Conservation (phyloP, 2,888 invertebrate genomes). For the Marasmarcha lunaedactyla region DNA sequence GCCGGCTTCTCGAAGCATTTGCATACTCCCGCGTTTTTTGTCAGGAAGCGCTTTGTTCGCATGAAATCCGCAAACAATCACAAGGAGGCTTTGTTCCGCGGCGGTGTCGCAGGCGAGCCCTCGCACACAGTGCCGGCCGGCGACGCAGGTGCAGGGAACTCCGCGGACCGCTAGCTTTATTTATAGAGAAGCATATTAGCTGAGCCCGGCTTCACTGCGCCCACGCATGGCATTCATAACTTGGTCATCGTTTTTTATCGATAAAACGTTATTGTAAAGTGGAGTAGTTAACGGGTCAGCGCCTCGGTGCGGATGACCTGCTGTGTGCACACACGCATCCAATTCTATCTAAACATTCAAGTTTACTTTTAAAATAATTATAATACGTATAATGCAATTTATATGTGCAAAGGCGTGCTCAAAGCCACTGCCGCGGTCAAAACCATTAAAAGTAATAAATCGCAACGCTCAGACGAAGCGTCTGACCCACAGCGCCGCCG, state of each 20-base stretch:
- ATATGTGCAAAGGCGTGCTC: too few relatives aligned
- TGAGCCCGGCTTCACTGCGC: neutral
- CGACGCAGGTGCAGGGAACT: neutral
- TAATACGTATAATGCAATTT: too few relatives aligned
- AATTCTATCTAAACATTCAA: too few relatives aligned
- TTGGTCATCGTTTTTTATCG: neutral
- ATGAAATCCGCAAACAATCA: constrained; percentile 3
- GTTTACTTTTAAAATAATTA: too few relatives aligned
- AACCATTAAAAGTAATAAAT: too few relatives aligned
- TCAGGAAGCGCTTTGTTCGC: constrained; percentile 12
- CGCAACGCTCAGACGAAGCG: too few relatives aligned
- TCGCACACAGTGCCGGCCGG: neutral
- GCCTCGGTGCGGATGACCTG: too few relatives aligned
- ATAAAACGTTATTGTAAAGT: neutral
- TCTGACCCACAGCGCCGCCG: too few relatives aligned
- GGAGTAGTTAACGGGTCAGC: neutral
- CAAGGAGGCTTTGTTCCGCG: neutral
- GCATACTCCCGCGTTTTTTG: constrained; percentile 19
- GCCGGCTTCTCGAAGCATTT: constrained; percentile 22
- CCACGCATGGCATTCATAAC: neutral
- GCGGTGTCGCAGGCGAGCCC: neutral
- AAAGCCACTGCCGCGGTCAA: too few relatives aligned
- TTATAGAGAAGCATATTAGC: neutral
- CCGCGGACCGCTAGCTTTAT: neutral
- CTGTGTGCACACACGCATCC: too few relatives aligned